phyloP scores from a whole-genome alignment of 1,140 invertebrate genomes.

The Zophobas morio region DNA sequence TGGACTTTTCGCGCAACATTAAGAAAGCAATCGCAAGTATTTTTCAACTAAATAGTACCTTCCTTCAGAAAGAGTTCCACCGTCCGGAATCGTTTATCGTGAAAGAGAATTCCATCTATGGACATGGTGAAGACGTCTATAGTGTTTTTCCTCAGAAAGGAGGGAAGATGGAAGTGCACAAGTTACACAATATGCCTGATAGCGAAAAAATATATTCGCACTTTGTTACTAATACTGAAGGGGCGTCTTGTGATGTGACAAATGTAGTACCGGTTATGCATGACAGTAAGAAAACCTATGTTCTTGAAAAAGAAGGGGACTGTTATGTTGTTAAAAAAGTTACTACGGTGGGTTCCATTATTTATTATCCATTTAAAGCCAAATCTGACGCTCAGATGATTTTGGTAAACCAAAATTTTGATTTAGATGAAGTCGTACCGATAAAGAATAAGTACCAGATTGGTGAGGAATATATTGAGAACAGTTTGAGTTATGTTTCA shows the following conservation, averaged over 20 bases:
- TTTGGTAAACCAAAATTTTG: conserved; percentile 66
- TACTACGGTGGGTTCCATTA: conserved; percentile 58
- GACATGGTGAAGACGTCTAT: conserved; percentile 50
- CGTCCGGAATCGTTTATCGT: conserved; percentile 49
- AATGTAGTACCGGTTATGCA: conserved; percentile 52
- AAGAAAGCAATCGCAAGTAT: not conserved
- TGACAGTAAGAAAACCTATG: conserved; percentile 52
- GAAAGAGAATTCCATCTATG: conserved; percentile 56
- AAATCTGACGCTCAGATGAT: conserved; percentile 66
- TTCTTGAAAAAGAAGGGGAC: conserved; percentile 51
- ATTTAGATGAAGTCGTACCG: conserved; percentile 57
- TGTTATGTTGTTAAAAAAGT: conserved; percentile 52
- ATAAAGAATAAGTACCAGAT: conserved; percentile 13
- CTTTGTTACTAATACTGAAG: conserved; percentile 31
- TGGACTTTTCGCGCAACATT: not conserved
- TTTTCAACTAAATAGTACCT: not conserved
- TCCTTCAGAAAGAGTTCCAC: not conserved
- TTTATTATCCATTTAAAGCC: conserved; percentile 66
- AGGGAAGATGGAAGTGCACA: conserved; percentile 53
- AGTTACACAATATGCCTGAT: conserved; percentile 52
- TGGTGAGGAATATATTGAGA: conserved; percentile 50
- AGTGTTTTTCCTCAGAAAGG: conserved; percentile 49
- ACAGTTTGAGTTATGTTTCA: conserved; percentile 60
- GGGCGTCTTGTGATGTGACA: conserved; percentile 44
- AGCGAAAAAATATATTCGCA: conserved; percentile 46